Conservation (phyloP, 2,797 vertebrate genomes). For the Carcharodon carcharias region DNA sequence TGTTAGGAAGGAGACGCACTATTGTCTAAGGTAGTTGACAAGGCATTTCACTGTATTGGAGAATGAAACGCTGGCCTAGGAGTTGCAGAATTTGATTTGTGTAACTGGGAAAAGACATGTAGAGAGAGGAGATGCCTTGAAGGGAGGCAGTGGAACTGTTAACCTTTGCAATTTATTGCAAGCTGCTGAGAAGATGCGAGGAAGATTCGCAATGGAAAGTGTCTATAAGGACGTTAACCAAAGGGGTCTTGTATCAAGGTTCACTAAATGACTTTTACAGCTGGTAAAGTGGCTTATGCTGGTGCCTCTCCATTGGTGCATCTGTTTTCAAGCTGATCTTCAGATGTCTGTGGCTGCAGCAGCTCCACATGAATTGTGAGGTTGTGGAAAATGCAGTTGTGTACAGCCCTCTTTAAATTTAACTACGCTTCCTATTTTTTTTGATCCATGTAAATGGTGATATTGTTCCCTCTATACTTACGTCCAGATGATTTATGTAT, state of each 20-base stretch:
- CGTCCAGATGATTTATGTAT: not conserved
- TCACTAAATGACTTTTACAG: not conserved
- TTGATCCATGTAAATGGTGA: not conserved
- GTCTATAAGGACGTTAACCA: not conserved
- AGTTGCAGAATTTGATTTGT: not conserved
- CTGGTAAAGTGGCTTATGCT: not conserved
- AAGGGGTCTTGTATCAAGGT: not conserved
- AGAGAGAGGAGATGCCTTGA: not conserved
- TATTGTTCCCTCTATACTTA: not conserved
- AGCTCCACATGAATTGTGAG: not conserved
- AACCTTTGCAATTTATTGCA: not conserved
- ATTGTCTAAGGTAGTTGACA: not conserved
- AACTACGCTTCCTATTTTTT: not conserved
- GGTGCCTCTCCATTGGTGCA: not conserved
- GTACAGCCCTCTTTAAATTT: not conserved
- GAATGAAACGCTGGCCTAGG: not conserved
- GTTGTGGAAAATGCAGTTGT: not conserved
- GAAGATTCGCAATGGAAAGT: not conserved
- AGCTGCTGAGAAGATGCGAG: not conserved
- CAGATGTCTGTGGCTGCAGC: not conserved
- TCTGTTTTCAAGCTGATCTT: not conserved
- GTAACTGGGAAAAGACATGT: not conserved
- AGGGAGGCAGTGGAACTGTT: not conserved
- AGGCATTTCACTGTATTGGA: not conserved
- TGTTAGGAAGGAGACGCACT: not conserved